phyloP scores from a whole-genome alignment of 2,797 vertebrate genomes.

The Nasua narica region DNA sequence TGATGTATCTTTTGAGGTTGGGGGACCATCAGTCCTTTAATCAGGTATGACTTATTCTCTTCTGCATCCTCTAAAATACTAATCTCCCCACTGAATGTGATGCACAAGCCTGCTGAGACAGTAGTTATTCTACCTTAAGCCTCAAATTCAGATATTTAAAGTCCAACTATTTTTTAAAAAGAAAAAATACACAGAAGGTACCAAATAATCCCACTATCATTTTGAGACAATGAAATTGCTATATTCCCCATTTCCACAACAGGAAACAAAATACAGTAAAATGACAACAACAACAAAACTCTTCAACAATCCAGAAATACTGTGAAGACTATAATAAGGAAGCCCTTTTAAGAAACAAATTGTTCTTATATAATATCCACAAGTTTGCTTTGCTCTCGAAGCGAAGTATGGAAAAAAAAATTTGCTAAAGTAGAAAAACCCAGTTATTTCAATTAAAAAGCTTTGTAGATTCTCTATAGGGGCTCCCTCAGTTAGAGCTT shows the following conservation, averaged over 20 bases:
- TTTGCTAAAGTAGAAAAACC: background rate
- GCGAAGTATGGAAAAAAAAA: background rate
- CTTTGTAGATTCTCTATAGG: background rate
- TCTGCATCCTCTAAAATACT: background rate
- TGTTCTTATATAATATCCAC: background rate
- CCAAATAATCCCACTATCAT: background rate
- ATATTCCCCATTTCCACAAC: background rate
- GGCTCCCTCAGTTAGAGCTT: background rate
- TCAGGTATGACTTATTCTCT: background rate
- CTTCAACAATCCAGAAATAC: background rate
- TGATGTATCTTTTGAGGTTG: background rate
- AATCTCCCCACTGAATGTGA: background rate
- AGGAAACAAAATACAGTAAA: background rate
- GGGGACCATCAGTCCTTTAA: background rate
- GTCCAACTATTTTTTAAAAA: background rate
- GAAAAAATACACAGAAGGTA: background rate
- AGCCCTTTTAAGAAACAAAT: background rate
- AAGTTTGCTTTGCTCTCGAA: background rate
- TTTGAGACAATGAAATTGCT: background rate
- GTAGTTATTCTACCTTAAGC: background rate
- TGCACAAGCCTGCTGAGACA: background rate
- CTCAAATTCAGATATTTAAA: background rate
- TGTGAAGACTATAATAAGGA: background rate
- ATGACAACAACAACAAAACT: background rate
- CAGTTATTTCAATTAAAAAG: background rate